Percentiles rank a stretch among this genome's conserved stretches.
These are phyloP conservation scores for Pteria penguin DNA, from an alignment of 2,888 invertebrate genomes.

Conservation along the genomic window DNA sequence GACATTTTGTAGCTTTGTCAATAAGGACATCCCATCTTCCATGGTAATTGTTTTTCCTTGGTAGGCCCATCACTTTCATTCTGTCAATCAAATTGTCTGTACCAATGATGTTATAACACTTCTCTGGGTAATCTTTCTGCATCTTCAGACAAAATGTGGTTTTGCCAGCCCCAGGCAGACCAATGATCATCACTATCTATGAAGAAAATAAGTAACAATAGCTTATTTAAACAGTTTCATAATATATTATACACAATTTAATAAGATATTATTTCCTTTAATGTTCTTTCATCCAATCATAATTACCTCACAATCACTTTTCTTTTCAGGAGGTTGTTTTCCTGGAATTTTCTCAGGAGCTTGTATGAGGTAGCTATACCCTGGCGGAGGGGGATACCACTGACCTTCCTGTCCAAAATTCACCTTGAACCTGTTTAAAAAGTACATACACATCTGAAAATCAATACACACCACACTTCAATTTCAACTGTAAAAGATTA, in stretches of 20 bases:
- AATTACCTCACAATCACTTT: conserved; percentile 78
- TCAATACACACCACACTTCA: too few relatives aligned
- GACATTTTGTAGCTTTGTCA: conserved; percentile 91
- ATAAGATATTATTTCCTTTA: not conserved
- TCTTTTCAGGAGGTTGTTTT: conserved; percentile 84
- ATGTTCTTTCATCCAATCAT: not conserved
- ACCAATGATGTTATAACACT: conserved; percentile 93
- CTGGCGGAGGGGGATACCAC: conserved; percentile 75
- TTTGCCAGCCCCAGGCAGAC: conserved; percentile 95
- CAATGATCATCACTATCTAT: conserved; percentile 92
- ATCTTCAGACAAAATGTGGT: conserved; percentile 92
- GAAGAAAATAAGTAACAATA: conserved; percentile 17
- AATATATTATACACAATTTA: not conserved
- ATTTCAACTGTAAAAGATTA: too few relatives aligned
- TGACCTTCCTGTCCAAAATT: conserved; percentile 88
- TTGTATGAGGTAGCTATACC: conserved; percentile 80
- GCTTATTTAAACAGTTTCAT: not conserved
- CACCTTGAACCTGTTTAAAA: conserved; percentile 89
- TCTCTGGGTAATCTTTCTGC: conserved; percentile 87
- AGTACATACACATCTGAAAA: too few relatives aligned
- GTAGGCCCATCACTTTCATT: conserved; percentile 96
- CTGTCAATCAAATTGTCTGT: conserved; percentile 91
- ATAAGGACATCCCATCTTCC: conserved; percentile 93
- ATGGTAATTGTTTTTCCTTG: conserved; percentile 88
- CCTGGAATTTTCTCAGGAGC: conserved; percentile 84